A percentile compares a stretch with the other conserved stretches of the same genome.
phyloP scores from a whole-genome alignment of 1,140 invertebrate genomes.

The Drosophila murphyi region DNA sequence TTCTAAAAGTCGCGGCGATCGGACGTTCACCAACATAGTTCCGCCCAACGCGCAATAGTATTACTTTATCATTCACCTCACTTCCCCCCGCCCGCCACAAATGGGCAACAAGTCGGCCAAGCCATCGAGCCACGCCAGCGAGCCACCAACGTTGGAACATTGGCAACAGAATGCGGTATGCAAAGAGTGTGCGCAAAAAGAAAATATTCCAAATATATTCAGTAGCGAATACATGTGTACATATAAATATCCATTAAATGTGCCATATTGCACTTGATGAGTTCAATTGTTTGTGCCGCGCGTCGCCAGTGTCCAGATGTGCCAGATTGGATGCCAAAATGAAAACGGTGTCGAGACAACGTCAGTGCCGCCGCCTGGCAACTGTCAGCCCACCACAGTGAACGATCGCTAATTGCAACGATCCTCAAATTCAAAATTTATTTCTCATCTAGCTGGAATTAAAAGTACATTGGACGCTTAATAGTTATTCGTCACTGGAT shows the following conservation, averaged over 20 bases:
- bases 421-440: background rate
- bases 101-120: constrained; percentile 69
- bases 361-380: background rate
- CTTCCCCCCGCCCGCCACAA: background rate
- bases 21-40: constrained; percentile 41
- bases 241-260: constrained; percentile 11
- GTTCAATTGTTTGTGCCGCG: constrained; percentile 28
- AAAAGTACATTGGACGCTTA: too few relatives aligned
- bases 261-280: constrained; percentile 41
- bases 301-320: constrained; percentile 53
- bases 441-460: too few relatives aligned
- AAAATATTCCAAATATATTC: constrained; percentile 1
- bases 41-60: constrained; percentile 14
- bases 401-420: background rate
- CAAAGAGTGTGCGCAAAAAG: constrained; percentile 23
- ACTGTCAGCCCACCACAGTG: background rate
- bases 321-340: constrained; percentile 29
- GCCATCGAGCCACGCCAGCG: constrained; percentile 17
- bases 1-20: constrained; percentile 52
- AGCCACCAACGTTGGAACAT: constrained; percentile 19
- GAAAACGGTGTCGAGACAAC: background rate
- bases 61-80: background rate
- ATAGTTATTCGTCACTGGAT: too few relatives aligned
- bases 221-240: background rate
- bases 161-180: constrained; percentile 50